Base-by-base conservation (phyloP, 1,140 invertebrate genomes). In the Ips typographus region DNA sequence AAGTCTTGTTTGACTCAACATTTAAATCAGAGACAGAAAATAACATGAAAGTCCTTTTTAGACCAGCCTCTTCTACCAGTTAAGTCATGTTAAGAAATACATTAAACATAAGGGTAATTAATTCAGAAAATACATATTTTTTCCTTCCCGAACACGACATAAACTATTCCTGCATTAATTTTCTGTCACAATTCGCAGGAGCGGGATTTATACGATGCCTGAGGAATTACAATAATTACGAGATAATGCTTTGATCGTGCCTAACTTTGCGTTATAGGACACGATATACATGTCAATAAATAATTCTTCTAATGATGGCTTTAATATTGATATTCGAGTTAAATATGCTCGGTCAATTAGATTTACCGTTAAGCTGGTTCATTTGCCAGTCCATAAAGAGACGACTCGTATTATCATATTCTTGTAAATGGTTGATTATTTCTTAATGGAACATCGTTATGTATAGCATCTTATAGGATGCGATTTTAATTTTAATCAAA, bases 281-380 rank as follows among this genome's bases (percentile, higher is more conserved):
- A 70, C 68, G 68, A 70, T 65, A 70, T 59, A 70, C 62, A 59
- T 70, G 61, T 70, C 68, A 70, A 70, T 64, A 70, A 70, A 70
- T 70, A 65, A 70, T 65, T 70, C 55, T 65, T 65, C 42, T 61
- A 39, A 59, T 60, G 43, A 47, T 65, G 68, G 51, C 64, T 65
- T 65, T 70, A 65, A 56, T 70, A 65, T 60, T 40, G 68, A 70
- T 70, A 65, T 70, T 47, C 1, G 44, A 47, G 44, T n/a, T 47
- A 47, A 47, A n/a, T n/a, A n/a, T n/a, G n/a, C n/a, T n/a, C n/a
- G n/a, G n/a, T n/a, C n/a, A n/a, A n/a, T n/a, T n/a, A n/a, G n/a
- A n/a, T n/a, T n/a, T n/a, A n/a, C n/a, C n/a, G n/a, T n/a, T n/a
- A n/a, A n/a, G n/a, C n/a, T n/a, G n/a, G n/a, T n/a, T n/a, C n/a